Conservation (phyloP, 1,140 invertebrate genomes). For the Druon quercuslanigerum region DNA sequence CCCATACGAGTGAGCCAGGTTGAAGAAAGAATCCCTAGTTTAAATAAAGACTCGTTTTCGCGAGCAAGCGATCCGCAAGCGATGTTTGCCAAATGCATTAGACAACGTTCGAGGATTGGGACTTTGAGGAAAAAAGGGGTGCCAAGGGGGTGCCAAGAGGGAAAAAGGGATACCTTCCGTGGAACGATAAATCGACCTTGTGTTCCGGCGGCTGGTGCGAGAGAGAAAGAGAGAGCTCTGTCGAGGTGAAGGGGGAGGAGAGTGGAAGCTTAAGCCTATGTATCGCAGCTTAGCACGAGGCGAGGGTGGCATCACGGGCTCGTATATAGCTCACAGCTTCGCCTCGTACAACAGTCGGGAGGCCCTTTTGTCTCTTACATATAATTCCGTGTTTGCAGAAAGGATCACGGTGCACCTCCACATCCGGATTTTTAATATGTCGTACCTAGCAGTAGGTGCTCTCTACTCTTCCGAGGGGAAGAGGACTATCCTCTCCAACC, state of each 20-base stretch:
- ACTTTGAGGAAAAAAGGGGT: background rate
- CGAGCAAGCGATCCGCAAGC: conserved; percentile 55
- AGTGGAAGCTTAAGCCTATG: conserved; percentile 67
- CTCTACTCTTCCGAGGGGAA: background rate
- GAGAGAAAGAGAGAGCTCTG: background rate
- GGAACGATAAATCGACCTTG: conserved; percentile 44
- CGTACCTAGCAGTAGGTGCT: conserved; percentile 43
- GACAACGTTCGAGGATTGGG: conserved; percentile 33
- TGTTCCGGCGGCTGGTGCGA: background rate
- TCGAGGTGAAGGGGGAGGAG: conserved; percentile 34
- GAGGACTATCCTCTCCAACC: no score
- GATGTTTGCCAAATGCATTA: conserved; percentile 73
- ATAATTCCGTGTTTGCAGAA: conserved; percentile 74
- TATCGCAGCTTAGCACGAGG: conserved; percentile 64
- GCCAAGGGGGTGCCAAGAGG: conserved; percentile 29
- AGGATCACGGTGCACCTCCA: conserved; percentile 58
- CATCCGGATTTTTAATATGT: conserved; percentile 72
- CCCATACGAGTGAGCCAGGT: conserved; percentile 4
- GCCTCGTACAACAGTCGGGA: conserved; percentile 41
- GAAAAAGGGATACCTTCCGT: conserved; percentile 53
- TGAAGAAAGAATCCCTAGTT: conserved; percentile 60
- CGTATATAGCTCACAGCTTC: background rate
- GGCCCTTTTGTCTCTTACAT: conserved; percentile 74
- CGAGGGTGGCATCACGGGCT: conserved; percentile 43
- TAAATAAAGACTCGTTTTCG: conserved; percentile 65